Conservation (phyloP, 2,888 invertebrate genomes). For the Pardosa pseudoannulata region DNA sequence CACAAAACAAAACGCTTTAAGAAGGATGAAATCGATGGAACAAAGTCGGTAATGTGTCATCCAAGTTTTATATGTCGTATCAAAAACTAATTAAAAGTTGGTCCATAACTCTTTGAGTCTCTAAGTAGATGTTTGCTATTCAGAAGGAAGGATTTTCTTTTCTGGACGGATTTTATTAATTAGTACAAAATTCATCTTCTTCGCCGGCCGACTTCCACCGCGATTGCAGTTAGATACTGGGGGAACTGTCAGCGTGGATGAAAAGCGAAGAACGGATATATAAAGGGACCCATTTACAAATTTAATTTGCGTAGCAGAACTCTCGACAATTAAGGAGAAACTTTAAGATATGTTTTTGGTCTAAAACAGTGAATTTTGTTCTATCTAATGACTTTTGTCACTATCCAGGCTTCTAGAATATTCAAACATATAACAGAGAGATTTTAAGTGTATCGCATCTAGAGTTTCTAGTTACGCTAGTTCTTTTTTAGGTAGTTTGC, state of each 20-base stretch:
- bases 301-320: constrained; percentile 28
- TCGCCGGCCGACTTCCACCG: background rate
- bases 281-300: constrained; percentile 30
- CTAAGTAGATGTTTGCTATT: constrained; percentile 51
- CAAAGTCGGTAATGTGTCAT: constrained; percentile 44
- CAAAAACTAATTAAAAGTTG: constrained; percentile 72
- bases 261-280: constrained; percentile 4
- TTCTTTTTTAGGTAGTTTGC: too few species aligned
- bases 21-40: background rate
- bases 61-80: constrained; percentile 63
- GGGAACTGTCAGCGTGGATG: constrained; percentile 34
- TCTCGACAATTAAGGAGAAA: too few species aligned
- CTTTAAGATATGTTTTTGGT: too few species aligned
- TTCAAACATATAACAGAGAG: too few species aligned
- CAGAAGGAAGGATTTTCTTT: constrained; percentile 31
- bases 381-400: too few species aligned
- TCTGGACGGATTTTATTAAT: constrained; percentile 60
- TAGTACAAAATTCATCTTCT: constrained; percentile 67
- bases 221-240: constrained; percentile 21
- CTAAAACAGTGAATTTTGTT: too few species aligned
- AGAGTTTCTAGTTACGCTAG: too few species aligned
- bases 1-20: constrained; percentile 31
- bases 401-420: too few species aligned
- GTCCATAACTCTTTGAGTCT: constrained; percentile 20
- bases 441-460: too few species aligned